These are phyloP conservation scores for Anadara kagoshimensis DNA, from an alignment of 1,140 invertebrate species.

Conservation along the genomic window DNA sequence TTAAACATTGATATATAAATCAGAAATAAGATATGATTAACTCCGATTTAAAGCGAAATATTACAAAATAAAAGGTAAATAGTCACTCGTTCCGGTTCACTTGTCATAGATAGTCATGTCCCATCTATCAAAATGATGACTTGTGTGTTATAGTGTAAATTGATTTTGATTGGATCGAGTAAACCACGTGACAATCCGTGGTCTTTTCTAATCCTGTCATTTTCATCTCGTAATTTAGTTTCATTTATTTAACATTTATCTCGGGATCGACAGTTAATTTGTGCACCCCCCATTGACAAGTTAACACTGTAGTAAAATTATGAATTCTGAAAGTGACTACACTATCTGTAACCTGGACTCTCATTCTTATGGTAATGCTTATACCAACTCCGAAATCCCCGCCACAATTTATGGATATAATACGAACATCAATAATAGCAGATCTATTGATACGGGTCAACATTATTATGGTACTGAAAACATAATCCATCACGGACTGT, in stretches of 20 bases:
- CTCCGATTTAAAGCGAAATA: too few species aligned
- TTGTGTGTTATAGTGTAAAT: slow-evolving; percentile 47
- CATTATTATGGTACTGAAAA: slow-evolving; percentile 57
- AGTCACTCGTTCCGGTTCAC: too few species aligned
- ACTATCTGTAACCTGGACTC: slow-evolving; percentile 66
- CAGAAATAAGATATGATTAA: too few species aligned
- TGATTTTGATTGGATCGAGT: slow-evolving; percentile 55
- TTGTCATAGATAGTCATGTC: too few species aligned
- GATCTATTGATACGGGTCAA: slow-evolving; percentile 63
- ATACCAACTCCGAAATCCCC: slow-evolving; percentile 51
- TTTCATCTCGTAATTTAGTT: slow-evolving; percentile 67
- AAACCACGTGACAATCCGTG: slow-evolving; percentile 57
- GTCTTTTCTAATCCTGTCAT: slow-evolving; percentile 63
- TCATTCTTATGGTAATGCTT: slow-evolving; percentile 60
- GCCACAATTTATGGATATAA: slow-evolving; percentile 57
- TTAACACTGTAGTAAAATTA: slow-evolving; percentile 43
- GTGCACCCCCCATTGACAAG: slow-evolving; percentile 53
- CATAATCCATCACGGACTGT: slow-evolving; percentile 39
- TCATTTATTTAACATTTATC: slow-evolving; percentile 72
- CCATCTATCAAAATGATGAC: slow-evolving; percentile 50
- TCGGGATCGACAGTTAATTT: slow-evolving; percentile 66
- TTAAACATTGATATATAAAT: too few species aligned
- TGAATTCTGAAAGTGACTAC: slow-evolving; percentile 66
- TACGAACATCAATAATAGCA: slow-evolving; percentile 46
- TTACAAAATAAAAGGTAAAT: too few species aligned